phyloP scores from a whole-genome alignment of 2,113 vertebrate species.

The Sigmodon hispidus region DNA sequence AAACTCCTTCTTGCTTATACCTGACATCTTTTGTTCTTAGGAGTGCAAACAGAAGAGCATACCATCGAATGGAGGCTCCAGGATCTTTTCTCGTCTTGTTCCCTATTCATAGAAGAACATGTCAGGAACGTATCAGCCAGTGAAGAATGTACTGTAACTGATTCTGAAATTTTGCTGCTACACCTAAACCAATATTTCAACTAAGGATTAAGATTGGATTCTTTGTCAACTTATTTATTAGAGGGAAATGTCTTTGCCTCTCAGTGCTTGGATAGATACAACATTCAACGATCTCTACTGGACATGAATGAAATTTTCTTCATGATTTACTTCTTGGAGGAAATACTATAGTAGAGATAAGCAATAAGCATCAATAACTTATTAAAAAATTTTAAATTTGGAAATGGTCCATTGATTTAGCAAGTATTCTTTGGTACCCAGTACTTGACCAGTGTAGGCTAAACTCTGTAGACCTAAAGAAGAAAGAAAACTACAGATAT shows the following conservation, averaged over 20 bases:
- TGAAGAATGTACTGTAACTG: neutral
- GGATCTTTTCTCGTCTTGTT: neutral
- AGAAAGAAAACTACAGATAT: neutral
- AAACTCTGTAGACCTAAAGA: neutral
- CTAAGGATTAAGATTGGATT: neutral
- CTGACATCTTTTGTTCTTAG: neutral
- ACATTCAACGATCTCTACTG: neutral
- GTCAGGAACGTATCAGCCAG: neutral
- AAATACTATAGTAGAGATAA: neutral
- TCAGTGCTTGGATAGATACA: neutral
- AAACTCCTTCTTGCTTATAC: neutral
- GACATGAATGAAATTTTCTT: neutral
- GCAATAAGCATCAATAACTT: neutral
- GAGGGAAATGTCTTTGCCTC: neutral
- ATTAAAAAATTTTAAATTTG: neutral
- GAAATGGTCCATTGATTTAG: neutral
- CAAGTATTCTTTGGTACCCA: neutral
- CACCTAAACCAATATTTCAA: neutral
- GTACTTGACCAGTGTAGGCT: neutral
- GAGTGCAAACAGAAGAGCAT: neutral
- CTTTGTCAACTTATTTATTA: neutral
- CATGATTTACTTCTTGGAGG: neutral
- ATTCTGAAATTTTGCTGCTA: neutral
- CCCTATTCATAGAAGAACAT: neutral
- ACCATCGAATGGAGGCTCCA: neutral